A percentile compares a stretch with the other conserved stretches of the same genome.
These are phyloP conservation scores for Athalia cordata DNA, from an alignment of 2,888 invertebrate genomes.

Conservation along the genomic window DNA sequence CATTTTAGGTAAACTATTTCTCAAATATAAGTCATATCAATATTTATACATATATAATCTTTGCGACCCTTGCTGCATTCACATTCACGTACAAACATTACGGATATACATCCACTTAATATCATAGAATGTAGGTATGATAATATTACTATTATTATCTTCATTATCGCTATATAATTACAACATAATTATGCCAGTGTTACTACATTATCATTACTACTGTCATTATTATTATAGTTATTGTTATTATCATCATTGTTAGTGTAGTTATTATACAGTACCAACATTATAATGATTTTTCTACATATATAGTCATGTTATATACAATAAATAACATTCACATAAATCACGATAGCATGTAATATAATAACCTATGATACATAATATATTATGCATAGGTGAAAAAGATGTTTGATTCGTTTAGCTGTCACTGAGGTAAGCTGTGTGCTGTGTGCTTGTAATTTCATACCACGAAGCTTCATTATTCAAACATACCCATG, in stretches of 20 bases:
- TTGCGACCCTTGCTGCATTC: neutral
- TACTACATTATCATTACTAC: neutral
- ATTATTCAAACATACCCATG: slow-evolving; percentile 9
- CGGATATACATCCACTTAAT: slow-evolving; percentile 5
- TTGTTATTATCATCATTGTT: neutral
- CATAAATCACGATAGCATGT: slow-evolving; percentile 60
- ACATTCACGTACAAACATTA: slow-evolving; percentile 24
- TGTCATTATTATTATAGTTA: slow-evolving; percentile 12
- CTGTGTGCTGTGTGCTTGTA: neutral
- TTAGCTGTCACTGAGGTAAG: slow-evolving; percentile 60
- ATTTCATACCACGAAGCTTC: slow-evolving; percentile 11
- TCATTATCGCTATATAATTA: too few species aligned
- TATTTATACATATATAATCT: slow-evolving; percentile 16
- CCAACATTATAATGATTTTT: slow-evolving; percentile 35
- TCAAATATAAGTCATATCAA: slow-evolving; percentile 9
- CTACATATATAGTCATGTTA: slow-evolving; percentile 53
- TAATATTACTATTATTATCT: too few species aligned
- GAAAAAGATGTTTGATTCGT: slow-evolving; percentile 63
- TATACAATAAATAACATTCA: slow-evolving; percentile 62
- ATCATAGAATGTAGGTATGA: too few species aligned
- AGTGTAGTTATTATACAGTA: slow-evolving; percentile 29
- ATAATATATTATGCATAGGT: neutral
- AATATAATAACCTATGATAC: slow-evolving; percentile 55
- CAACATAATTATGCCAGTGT: too few species aligned
- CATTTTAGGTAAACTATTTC: slow-evolving; percentile 1